Conservation (phyloP, 2,113 vertebrate genomes). For the Pelecanoides urinatrix region DNA sequence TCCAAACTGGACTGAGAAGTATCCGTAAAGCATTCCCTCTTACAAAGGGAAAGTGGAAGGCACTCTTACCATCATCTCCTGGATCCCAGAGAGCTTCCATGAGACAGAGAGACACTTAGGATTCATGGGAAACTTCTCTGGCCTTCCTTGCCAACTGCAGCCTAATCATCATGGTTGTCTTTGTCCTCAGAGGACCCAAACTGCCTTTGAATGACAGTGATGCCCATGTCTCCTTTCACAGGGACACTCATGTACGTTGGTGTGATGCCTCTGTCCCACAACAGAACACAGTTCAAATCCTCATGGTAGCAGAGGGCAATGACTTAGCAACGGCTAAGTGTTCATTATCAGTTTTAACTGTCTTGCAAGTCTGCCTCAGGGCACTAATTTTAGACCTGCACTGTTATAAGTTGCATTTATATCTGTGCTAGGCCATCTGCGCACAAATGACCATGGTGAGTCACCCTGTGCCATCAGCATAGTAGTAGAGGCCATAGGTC, state of each 20-base stretch:
- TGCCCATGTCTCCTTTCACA: fast-evolving
- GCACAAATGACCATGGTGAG: background rate
- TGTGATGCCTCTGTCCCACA: background rate
- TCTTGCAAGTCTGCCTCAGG: background rate
- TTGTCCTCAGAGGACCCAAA: background rate
- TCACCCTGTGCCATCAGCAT: background rate
- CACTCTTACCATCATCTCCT: background rate
- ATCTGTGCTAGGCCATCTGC: background rate
- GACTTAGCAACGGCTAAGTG: background rate
- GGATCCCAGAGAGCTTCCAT: background rate
- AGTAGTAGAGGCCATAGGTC: background rate
- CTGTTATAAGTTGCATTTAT: background rate
- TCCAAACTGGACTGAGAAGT: background rate
- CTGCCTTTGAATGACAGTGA: background rate
- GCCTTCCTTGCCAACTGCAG: background rate
- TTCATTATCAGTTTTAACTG: background rate
- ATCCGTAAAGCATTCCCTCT: background rate
- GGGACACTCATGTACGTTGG: background rate
- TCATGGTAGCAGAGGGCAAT: background rate
- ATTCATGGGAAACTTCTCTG: background rate
- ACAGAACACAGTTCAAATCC: background rate
- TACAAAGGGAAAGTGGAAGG: background rate
- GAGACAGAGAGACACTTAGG: background rate
- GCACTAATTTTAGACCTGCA: background rate
- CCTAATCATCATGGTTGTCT: background rate